phyloP scores from a whole-genome alignment of 2,888 invertebrate species.

The Erebia palarica region DNA sequence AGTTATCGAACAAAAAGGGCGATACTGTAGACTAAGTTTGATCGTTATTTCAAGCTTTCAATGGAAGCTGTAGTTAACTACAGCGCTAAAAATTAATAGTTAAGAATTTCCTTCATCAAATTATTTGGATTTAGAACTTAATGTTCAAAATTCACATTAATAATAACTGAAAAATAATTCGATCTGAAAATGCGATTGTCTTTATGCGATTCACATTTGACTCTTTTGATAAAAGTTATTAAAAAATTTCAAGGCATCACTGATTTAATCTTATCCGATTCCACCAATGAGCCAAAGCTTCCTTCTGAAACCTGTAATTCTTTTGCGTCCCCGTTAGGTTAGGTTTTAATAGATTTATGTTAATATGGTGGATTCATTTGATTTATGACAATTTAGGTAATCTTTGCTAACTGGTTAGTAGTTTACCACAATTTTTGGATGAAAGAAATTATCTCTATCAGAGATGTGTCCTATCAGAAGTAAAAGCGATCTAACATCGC shows the following conservation, averaged over 20 bases:
- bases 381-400: too few relatives aligned
- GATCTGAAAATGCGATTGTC: too few relatives aligned
- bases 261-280: not conserved
- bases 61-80: constrained; percentile 9
- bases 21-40: constrained; percentile 25
- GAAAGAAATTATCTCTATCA: too few relatives aligned
- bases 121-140: not conserved
- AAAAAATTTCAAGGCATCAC: not conserved
- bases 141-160: constrained; percentile 4
- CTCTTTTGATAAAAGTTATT: not conserved
- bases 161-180: not conserved
- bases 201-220: not conserved
- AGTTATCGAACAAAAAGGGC: constrained; percentile 20
- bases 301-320: not conserved
- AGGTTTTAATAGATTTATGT: too few relatives aligned
- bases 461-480: too few relatives aligned
- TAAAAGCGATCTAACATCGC: too few relatives aligned
- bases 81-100: constrained; percentile 9
- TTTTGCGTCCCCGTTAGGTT: not conserved
- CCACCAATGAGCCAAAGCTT: not conserved
- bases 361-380: not conserved
- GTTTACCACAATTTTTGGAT: not conserved
- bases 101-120: constrained; percentile 13
- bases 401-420: too few relatives aligned
- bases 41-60: constrained; percentile 25